phyloP scores from a whole-genome alignment of 1,140 invertebrate species.

The Drosophila kepulauana region DNA sequence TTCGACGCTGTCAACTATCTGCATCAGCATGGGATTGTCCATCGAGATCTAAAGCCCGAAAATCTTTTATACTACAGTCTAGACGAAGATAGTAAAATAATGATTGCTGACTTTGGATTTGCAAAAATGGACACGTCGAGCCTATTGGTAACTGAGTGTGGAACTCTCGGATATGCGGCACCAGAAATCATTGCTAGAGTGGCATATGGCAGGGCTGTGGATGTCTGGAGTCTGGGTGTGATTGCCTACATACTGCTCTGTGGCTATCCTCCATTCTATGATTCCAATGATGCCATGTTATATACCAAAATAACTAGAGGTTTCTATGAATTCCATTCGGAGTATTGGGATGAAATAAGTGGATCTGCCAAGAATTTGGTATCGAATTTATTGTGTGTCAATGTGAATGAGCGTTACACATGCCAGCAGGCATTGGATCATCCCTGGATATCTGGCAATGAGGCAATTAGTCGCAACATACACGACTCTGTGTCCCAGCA shows the following conservation, averaged over 20 bases:
- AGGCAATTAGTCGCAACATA: background rate
- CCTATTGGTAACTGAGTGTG: background rate
- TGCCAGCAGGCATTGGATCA: background rate
- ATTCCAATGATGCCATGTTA: background rate
- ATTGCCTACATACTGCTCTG: background rate
- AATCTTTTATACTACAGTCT: background rate
- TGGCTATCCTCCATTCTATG: background rate
- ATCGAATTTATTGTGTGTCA: background rate
- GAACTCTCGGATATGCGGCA: background rate
- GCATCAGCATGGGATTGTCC: background rate
- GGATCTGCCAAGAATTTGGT: background rate
- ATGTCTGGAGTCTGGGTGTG: background rate
- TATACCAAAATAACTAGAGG: background rate
- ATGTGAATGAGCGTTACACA: background rate
- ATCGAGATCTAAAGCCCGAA: background rate
- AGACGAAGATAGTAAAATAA: conserved; percentile 1
- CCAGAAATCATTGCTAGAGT: background rate
- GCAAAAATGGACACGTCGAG: background rate
- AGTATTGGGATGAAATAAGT: background rate
- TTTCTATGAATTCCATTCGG: background rate
- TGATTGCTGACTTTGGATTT: background rate
- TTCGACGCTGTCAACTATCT: background rate
- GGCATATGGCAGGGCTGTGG: background rate
- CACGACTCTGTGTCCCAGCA: conserved; percentile 4
- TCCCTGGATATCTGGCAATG: conserved; percentile 4